Evolutionary conservation across 1,140 invertebrate genomes (phyloP), one percentile per base, ranked within the genome.

Genomic region (Triops longicaudatus): DNA sequence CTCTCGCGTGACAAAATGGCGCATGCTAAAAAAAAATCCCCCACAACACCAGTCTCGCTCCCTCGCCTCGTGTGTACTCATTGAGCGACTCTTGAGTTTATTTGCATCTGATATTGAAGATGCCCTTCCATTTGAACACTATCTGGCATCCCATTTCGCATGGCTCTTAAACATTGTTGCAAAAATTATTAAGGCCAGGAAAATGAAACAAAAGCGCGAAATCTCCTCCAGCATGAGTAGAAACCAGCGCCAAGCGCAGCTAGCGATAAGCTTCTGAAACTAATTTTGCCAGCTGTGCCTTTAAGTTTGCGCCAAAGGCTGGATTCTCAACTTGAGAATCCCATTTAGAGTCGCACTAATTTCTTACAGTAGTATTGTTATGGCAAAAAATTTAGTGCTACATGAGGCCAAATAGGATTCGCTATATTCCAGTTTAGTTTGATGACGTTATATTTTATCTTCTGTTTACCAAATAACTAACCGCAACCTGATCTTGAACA

Each of bases 1-100:
- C 50, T 22, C 50, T 63, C 50, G 50, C 50, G 50, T 63, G 50
- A 63, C 31, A 37, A 37, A 63, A 63, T 63, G 50, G 50, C 31
- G 50, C 50, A 63, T 63, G 50, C 22, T n/a, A 10, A n/a, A n/a
- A n/a, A n/a, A n/a, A n/a, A n/a, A n/a, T 17, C 17, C 50, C 22
- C 17, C 50, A 63, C 14, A 9, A 17, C 14, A 63, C 31, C 31
- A 37, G 31, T 4, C 31, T 37, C 7, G 50, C 50, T 63, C 50
- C 50, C 22, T 63, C 6, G 50, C 14, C 50, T 63, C 50, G 50
- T 63, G 31, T 37, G 31, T 7, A 37, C 2, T 37, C 22, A 63
- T 63, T 63, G 50, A 63, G 50, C 50, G 50, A 9, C 22, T 22
- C 31, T 37, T 37, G 31, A 37, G 7, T 63, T 63, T 63, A n/a